Evolutionary conservation across 2,113 vertebrate species (phyloP), one percentile per base, ranked within the genome.

Genomic region (Cygnus atratus): DNA sequence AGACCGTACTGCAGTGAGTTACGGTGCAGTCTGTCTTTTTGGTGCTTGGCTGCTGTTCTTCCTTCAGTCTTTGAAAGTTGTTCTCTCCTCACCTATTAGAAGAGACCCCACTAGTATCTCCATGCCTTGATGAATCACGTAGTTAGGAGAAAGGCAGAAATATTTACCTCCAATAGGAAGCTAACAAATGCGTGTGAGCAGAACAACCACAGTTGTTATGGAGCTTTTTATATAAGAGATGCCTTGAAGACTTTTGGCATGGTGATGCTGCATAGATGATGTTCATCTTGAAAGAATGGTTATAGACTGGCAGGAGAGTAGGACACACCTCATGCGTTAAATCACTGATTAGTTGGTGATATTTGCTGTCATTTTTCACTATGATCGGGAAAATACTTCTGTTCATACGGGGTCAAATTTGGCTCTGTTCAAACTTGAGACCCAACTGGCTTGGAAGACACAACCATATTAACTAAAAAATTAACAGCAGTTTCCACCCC

Each of bases 91-190:
- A 20, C 3, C 13, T 21, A 62, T 61, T 16, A 58, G n/a, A 13
- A 79, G 72, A 77, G n/a, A n/a, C 26, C 19, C 46, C 13, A 35
- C 24, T 35, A 11, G 20, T 11, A n/a, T 19, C 35, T 63, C 26
- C 25, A 43, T 68, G 31, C 5, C 6, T 43, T 1, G 1, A n/a
- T 29, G 41, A 59, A 35, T 5, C 9, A 4, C 28, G 3, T 2
- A 22, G 26, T 22, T 72, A 59, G 39, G 17, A 39, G 37, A 76
- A 65, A 57, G 18, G 63, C n/a, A 84, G 48, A 91, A 80, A 43
- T 8, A 8, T 81, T 74, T 68, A 52, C 13, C 35, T 77, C 5
- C 6, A 8, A 21, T 5, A 82, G 20, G 43, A 87, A 87, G 21
- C 5, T 1, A 2, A 28, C 1, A 9, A 61, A 63, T 41, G 5